These are phyloP conservation scores for Hedychridium roseum DNA, from an alignment of 2,888 invertebrate species.

Conservation along the genomic window DNA sequence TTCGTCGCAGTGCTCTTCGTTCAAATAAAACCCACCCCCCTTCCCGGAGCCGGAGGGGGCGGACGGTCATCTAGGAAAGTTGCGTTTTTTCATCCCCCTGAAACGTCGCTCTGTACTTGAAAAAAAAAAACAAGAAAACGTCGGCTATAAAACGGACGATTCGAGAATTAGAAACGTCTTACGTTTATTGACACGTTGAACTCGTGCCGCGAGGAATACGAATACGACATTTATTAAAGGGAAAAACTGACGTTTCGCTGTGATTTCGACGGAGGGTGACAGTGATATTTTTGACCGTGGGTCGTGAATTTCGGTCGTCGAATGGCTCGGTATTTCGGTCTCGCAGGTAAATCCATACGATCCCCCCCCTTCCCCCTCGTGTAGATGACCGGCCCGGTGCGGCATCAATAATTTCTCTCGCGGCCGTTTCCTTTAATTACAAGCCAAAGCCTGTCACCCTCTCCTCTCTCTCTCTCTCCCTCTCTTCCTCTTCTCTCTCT, in stretches of 20 bases:
- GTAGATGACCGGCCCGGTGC: no score
- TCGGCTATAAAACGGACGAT: no score
- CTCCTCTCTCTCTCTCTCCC: no score
- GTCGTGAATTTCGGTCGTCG: neutral
- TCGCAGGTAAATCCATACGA: no score
- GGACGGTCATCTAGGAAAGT: no score
- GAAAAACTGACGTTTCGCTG: no score
- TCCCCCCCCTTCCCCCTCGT: no score
- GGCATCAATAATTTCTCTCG: conserved; percentile 41
- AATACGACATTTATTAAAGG: conserved; percentile 4
- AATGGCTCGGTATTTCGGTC: neutral
- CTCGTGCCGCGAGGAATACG: conserved; percentile 10
- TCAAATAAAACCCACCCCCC: neutral
- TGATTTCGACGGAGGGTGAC: conserved; percentile 1
- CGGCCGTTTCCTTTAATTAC: conserved; percentile 49
- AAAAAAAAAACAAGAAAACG: no score
- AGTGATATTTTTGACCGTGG: conserved; percentile 7
- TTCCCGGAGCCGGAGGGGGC: neutral
- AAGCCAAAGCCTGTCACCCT: conserved; percentile 27
- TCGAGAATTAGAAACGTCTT: no score
- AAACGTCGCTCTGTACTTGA: no score
- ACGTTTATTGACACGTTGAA: no score
- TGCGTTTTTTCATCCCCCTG: no score
- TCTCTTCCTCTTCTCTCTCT: neutral
- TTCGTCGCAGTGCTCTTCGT: neutral